phyloP scores from a whole-genome alignment of 53 echinoderm and acorn worm genomes.

The Stichopus horrens region DNA sequence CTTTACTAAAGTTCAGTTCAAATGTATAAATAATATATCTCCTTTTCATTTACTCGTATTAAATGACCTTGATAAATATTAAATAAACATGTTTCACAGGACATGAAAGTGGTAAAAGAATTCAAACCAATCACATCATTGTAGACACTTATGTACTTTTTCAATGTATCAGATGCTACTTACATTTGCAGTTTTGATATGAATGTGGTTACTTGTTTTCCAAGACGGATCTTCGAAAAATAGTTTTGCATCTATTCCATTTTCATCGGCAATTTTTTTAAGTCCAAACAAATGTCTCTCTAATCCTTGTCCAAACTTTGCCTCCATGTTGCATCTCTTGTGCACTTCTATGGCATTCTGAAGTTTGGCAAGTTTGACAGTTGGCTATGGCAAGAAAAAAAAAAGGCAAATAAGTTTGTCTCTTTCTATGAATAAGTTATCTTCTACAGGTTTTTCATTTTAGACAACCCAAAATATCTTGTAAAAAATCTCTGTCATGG shows the following conservation, averaged over 20 bases:
- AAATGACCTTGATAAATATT: background rate
- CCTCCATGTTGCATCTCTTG: slow-evolving; percentile 1
- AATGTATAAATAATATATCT: background rate
- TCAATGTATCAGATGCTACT: background rate
- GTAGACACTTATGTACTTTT: background rate
- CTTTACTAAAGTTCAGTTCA: background rate
- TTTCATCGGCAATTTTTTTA: slow-evolving; percentile 9
- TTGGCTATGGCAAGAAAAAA: background rate
- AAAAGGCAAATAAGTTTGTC: too few relatives aligned
- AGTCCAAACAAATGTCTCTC: slow-evolving; percentile 46
- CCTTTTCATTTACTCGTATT: background rate
- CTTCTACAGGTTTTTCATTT: too few relatives aligned
- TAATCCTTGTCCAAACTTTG: slow-evolving; percentile 31
- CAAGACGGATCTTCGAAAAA: slow-evolving; percentile 28
- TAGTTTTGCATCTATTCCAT: slow-evolving; percentile 14
- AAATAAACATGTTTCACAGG: background rate
- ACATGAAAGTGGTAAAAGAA: background rate
- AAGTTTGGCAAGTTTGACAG: slow-evolving; percentile 1
- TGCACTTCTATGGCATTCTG: slow-evolving; percentile 10
- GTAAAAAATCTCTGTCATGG: too few relatives aligned
- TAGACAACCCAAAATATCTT: too few relatives aligned
- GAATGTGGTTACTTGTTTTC: slow-evolving; percentile 26
- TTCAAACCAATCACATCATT: background rate
- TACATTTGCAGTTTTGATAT: slow-evolving; percentile 16
- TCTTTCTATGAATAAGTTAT: too few relatives aligned